Percentiles rank a stretch among this genome's conserved stretches.
phyloP scores from a whole-genome alignment of 1,140 invertebrate species.

The Plectrocnemia conspersa region DNA sequence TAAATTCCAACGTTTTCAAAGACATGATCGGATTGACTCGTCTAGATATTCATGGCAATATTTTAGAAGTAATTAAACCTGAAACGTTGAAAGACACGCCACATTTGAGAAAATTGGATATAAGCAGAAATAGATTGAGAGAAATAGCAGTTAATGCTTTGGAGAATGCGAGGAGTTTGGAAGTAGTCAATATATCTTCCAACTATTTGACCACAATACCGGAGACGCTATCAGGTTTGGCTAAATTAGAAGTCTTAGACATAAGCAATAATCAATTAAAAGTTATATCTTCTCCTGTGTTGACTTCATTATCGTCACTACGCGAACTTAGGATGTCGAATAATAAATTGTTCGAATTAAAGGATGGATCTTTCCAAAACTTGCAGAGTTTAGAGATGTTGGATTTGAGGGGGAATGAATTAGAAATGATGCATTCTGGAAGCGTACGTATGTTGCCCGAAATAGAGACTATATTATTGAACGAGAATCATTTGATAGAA shows the following conservation, averaged over 20 bases:
- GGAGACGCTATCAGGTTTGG: slow-evolving; percentile 61
- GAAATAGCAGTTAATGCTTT: slow-evolving; percentile 63
- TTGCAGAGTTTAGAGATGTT: slow-evolving; percentile 65
- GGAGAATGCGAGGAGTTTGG: slow-evolving; percentile 61
- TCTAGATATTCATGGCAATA: slow-evolving; percentile 71
- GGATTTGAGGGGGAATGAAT: slow-evolving; percentile 76
- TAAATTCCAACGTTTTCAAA: slow-evolving; percentile 64
- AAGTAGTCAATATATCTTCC: slow-evolving; percentile 71
- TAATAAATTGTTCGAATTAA: slow-evolving; percentile 70
- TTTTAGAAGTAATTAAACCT: slow-evolving; percentile 64
- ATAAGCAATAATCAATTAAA: slow-evolving; percentile 77
- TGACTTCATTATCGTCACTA: slow-evolving; percentile 63
- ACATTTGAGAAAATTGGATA: slow-evolving; percentile 62
- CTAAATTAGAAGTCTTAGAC: slow-evolving; percentile 65
- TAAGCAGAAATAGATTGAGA: slow-evolving; percentile 72
- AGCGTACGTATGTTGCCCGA: slow-evolving; percentile 71
- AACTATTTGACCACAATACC: slow-evolving; percentile 72
- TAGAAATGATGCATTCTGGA: slow-evolving; percentile 70
- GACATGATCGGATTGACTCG: slow-evolving; percentile 60
- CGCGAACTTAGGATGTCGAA: slow-evolving; percentile 63
- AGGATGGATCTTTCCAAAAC: slow-evolving; percentile 66
- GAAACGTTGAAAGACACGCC: slow-evolving; percentile 63
- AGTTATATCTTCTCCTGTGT: slow-evolving; percentile 59
- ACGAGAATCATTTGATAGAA: slow-evolving; percentile 68
- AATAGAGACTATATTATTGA: slow-evolving; percentile 70